These are phyloP conservation scores for Dicroscelio sp. DNA, from an alignment of 2,888 invertebrate species.

Conservation along the genomic window DNA sequence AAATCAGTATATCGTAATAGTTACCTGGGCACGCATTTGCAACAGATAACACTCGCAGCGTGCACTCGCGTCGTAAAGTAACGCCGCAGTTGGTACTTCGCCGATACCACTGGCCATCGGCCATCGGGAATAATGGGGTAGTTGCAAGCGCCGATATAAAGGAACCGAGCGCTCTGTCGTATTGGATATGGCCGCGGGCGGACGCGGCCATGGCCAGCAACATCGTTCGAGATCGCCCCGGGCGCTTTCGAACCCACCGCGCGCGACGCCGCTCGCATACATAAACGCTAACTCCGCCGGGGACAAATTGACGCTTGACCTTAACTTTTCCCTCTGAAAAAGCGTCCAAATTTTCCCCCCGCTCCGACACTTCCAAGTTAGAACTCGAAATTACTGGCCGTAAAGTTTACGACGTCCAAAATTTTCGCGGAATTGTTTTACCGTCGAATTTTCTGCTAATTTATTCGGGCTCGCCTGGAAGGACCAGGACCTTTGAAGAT, in stretches of 20 bases:
- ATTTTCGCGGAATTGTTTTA: conserved; percentile 39
- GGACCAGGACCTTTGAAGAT: no score
- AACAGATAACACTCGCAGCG: conserved; percentile 75
- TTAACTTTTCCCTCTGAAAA: conserved; percentile 79
- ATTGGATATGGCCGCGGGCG: conserved; percentile 88
- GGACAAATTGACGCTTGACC: conserved; percentile 88
- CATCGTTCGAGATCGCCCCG: conserved; percentile 90
- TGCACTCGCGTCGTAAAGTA: conserved; percentile 86
- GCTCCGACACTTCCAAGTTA: not conserved
- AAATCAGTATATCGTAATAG: conserved; percentile 78
- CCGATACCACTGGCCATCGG: conserved; percentile 90
- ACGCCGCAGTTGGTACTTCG: conserved; percentile 88
- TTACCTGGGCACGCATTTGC: conserved; percentile 78
- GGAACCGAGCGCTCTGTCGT: conserved; percentile 88
- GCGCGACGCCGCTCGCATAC: conserved; percentile 89
- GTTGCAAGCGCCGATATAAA: conserved; percentile 89
- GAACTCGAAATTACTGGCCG: conserved; percentile 39
- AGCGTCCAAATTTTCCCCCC: no score
- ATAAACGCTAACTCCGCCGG: conserved; percentile 89
- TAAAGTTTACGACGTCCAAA: conserved; percentile 45
- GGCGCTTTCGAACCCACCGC: conserved; percentile 89
- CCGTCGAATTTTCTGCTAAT: no score
- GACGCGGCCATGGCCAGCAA: conserved; percentile 91
- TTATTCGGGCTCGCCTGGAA: no score
- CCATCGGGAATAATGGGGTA: conserved; percentile 90